These are phyloP conservation scores for Pteronotus mesoamericanus DNA, from an alignment of 2,797 vertebrate genomes.

Conservation along the genomic window DNA sequence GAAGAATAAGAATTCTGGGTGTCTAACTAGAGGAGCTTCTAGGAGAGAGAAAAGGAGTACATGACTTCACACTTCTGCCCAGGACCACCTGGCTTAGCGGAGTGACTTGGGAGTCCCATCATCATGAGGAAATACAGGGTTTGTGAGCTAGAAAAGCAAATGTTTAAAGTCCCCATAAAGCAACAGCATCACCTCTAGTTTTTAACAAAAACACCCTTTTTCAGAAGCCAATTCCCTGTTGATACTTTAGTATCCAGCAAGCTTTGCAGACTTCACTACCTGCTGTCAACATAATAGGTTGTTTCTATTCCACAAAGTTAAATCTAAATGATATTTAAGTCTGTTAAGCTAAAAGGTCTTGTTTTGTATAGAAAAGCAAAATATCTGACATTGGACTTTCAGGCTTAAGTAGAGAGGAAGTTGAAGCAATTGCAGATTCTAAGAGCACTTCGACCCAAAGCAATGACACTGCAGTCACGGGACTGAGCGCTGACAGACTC, in stretches of 20 bases:
- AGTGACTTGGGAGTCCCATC: not conserved
- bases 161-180: not conserved
- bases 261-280: not conserved
- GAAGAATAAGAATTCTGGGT: not conserved
- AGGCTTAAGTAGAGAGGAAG: not conserved
- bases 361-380: constrained; percentile 6
- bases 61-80: not conserved
- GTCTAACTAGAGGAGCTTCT: not conserved
- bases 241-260: not conserved
- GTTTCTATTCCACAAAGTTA: not conserved
- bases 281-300: not conserved
- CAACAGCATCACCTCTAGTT: not conserved
- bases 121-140: not conserved
- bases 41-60: not conserved
- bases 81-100: not conserved
- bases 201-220: constrained; percentile 10
- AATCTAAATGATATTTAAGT: not conserved
- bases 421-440: not conserved
- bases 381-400: not conserved
- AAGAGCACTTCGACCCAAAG: not conserved
- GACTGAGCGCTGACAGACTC: not conserved
- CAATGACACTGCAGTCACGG: not conserved
- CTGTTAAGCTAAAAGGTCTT: not conserved
- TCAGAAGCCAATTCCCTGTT: not conserved
- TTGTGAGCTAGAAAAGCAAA: constrained; percentile 1